phyloP scores from a whole-genome alignment of 2,888 invertebrate species.

The Andrena bucephala region DNA sequence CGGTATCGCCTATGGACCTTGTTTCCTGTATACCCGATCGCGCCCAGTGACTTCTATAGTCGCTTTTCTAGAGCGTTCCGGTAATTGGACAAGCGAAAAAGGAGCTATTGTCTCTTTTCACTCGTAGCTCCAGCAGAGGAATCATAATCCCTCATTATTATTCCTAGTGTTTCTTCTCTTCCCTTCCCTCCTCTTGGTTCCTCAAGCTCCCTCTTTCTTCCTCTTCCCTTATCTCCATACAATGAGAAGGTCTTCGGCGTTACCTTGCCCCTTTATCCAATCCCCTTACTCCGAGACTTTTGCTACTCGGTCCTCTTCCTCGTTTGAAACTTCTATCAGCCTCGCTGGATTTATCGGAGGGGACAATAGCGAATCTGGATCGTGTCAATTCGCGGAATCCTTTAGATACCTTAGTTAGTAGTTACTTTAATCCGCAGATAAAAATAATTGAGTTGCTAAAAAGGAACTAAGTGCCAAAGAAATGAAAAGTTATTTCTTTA shows the following conservation, averaged over 20 bases:
- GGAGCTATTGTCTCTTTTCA: conserved; percentile 63
- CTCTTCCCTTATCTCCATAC: conserved; percentile 52
- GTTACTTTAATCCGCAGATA: background rate
- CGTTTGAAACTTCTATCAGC: conserved; percentile 24
- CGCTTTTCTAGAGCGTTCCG: conserved; percentile 58
- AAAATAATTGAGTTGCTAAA: no score
- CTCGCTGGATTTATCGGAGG: conserved; percentile 17
- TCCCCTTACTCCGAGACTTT: conserved; percentile 12
- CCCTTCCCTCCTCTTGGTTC: background rate
- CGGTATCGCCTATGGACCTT: conserved; percentile 53
- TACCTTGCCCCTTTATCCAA: conserved; percentile 29
- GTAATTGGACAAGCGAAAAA: conserved; percentile 72
- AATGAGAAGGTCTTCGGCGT: conserved; percentile 49
- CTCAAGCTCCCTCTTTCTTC: conserved; percentile 38
- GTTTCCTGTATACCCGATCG: conserved; percentile 63
- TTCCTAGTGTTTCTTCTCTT: conserved; percentile 42
- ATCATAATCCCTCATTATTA: conserved; percentile 69
- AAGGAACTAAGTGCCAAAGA: no score
- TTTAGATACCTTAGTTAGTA: background rate
- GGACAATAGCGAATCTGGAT: conserved; percentile 29
- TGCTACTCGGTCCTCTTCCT: conserved; percentile 29
- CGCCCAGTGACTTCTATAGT: conserved; percentile 64
- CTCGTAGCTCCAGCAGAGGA: conserved; percentile 48
- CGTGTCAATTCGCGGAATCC: conserved; percentile 8
- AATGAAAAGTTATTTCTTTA: no score